These are phyloP conservation scores for Phoxinus phoxinus DNA, from an alignment of 2,113 vertebrate species.

Conservation along the genomic window DNA sequence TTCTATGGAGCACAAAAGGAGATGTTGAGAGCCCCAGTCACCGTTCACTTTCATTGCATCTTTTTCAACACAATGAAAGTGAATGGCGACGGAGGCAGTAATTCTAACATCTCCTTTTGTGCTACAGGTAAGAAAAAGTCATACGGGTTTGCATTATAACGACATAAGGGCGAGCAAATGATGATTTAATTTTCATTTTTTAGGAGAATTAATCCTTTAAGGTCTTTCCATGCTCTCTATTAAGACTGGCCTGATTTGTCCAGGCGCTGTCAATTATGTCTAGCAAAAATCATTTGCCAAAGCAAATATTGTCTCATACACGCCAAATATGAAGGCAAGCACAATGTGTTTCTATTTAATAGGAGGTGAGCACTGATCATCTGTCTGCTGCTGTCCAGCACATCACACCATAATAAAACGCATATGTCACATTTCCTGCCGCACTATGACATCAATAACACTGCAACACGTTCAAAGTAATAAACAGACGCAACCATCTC, in stretches of 20 bases:
- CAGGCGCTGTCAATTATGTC: not conserved
- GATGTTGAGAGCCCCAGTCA: not conserved
- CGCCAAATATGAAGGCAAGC: not conserved
- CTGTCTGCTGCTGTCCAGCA: not conserved
- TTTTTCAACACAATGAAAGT: not conserved
- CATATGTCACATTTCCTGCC: constrained; percentile 9
- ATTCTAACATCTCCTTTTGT: not conserved
- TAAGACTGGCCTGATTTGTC: not conserved
- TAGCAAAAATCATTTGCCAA: not conserved
- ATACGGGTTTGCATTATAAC: not conserved
- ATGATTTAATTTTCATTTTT: not conserved
- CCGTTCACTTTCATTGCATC: constrained; percentile 6
- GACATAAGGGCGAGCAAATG: not conserved
- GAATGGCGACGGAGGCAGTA: not conserved
- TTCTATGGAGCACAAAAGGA: not conserved
- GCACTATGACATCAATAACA: constrained; percentile 21
- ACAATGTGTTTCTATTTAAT: not conserved
- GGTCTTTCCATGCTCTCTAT: not conserved
- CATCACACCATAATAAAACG: constrained; percentile 41
- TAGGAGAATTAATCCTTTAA: not conserved
- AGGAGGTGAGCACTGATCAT: not conserved
- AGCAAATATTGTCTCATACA: not conserved
- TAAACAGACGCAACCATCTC: not conserved
- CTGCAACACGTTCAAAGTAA: constrained; percentile 22
- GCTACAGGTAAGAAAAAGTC: not conserved